These are phyloP conservation scores for Alcedo atthis DNA, from an alignment of 2,797 vertebrate species.

Conservation along the genomic window DNA sequence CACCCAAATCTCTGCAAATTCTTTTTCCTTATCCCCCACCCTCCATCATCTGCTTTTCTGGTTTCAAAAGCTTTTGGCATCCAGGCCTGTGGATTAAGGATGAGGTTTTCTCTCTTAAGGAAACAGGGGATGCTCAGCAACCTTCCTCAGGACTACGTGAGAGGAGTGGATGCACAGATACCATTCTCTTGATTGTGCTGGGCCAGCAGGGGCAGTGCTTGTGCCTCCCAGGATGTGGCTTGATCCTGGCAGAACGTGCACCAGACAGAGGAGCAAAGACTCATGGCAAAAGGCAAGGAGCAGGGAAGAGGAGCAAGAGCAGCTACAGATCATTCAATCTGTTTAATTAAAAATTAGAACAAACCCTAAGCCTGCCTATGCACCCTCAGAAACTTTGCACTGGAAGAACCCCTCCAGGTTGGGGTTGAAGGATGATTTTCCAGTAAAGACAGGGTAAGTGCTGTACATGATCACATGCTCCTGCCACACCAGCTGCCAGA, in stretches of 20 bases:
- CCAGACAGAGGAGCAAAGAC: neutral
- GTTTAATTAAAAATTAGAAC: neutral
- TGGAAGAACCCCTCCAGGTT: neutral
- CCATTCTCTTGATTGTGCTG: accelerated
- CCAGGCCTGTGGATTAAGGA: neutral
- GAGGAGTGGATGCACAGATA: neutral
- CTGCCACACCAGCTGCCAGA: neutral
- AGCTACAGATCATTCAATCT: neutral
- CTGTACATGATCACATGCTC: neutral
- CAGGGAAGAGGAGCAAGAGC: neutral
- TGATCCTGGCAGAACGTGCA: accelerated
- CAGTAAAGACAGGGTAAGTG: neutral
- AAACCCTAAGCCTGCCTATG: neutral
- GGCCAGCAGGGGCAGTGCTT: neutral
- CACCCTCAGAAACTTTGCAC: neutral
- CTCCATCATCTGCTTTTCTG: neutral
- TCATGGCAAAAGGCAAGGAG: neutral
- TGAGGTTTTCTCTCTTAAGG: neutral
- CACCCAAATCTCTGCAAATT: neutral
- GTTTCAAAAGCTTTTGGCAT: neutral
- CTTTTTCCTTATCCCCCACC: neutral
- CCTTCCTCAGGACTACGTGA: neutral
- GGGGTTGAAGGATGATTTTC: neutral
- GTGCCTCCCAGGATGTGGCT: neutral
- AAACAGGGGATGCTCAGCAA: neutral